Conservation (phyloP, 2,888 invertebrate genomes). For the Psylliodes chrysocephalus region DNA sequence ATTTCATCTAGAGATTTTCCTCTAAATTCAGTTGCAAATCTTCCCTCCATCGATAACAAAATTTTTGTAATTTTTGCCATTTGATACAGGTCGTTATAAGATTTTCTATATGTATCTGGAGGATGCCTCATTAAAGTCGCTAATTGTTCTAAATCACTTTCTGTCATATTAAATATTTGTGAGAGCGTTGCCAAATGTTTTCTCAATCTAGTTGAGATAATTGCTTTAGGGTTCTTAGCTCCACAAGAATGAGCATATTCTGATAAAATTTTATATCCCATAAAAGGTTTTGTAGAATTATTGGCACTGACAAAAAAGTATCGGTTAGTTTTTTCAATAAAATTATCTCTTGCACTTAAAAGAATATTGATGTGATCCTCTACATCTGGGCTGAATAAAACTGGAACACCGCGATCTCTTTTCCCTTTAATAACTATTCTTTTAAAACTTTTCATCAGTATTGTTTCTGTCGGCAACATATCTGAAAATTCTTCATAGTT, state of each 20-base stretch:
- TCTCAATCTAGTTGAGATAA: slow-evolving; percentile 43
- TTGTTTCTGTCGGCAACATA: slow-evolving; percentile 13
- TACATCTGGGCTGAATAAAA: slow-evolving; percentile 19
- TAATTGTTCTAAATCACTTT: slow-evolving; percentile 45
- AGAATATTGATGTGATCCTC: neutral
- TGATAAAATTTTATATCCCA: slow-evolving; percentile 45
- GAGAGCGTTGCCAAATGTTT: slow-evolving; percentile 47
- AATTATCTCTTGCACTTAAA: neutral
- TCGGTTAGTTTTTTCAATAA: slow-evolving; percentile 25
- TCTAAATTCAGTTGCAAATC: slow-evolving; percentile 37
- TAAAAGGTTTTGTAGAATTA: slow-evolving; percentile 31
- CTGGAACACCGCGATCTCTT: slow-evolving; percentile 29
- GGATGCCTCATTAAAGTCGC: slow-evolving; percentile 48
- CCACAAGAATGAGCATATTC: slow-evolving; percentile 43
- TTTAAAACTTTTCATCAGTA: slow-evolving; percentile 37
- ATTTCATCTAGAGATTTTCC: slow-evolving; percentile 42
- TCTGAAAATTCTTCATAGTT: slow-evolving; percentile 36
- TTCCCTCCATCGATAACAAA: slow-evolving; percentile 41
- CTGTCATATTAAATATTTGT: slow-evolving; percentile 46
- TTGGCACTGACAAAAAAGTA: slow-evolving; percentile 40
- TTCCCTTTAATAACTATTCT: slow-evolving; percentile 31
- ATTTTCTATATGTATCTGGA: slow-evolving; percentile 37
- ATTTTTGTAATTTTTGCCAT: slow-evolving; percentile 43
- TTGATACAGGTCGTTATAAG: slow-evolving; percentile 33
- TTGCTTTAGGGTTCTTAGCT: slow-evolving; percentile 37